phyloP scores from a whole-genome alignment of 2,888 invertebrate genomes.

The Digitonthophagus gazella region DNA sequence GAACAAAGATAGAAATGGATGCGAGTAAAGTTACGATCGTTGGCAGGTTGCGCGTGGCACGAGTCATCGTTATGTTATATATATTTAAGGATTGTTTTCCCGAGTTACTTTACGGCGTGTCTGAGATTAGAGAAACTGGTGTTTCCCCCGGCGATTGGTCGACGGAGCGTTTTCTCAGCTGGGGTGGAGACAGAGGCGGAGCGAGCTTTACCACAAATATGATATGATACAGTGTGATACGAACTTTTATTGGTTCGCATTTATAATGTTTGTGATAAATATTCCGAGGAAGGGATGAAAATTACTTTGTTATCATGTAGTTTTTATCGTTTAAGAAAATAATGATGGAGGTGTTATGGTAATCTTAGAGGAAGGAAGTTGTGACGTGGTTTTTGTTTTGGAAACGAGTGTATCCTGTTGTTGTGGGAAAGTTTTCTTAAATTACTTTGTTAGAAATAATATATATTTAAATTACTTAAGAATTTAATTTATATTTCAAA shows the following conservation, averaged over 20 bases:
- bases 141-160: background rate
- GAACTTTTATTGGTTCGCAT: background rate
- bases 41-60: conserved; percentile 41
- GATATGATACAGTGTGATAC: background rate
- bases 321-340: background rate
- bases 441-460: too few species aligned
- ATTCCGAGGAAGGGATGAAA: background rate
- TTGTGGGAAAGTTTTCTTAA: too few species aligned
- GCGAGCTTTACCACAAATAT: background rate
- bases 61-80: conserved; percentile 42
- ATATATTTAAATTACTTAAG: too few species aligned
- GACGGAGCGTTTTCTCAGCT: background rate
- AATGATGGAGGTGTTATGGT: background rate
- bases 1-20: background rate
- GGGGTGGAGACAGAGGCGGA: background rate
- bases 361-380: too few species aligned
- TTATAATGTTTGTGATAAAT: background rate
- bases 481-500: too few species aligned
- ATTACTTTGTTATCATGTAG: background rate
- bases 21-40: conserved; percentile 35
- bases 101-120: conserved; percentile 33
- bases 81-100: conserved; percentile 46
- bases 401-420: too few species aligned
- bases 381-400: too few species aligned
- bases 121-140: background rate